Evolutionary conservation across 2,888 invertebrate species (phyloP), one percentile per base, ranked within the genome.

Genomic region (Scotopteryx bipunctaria): DNA sequence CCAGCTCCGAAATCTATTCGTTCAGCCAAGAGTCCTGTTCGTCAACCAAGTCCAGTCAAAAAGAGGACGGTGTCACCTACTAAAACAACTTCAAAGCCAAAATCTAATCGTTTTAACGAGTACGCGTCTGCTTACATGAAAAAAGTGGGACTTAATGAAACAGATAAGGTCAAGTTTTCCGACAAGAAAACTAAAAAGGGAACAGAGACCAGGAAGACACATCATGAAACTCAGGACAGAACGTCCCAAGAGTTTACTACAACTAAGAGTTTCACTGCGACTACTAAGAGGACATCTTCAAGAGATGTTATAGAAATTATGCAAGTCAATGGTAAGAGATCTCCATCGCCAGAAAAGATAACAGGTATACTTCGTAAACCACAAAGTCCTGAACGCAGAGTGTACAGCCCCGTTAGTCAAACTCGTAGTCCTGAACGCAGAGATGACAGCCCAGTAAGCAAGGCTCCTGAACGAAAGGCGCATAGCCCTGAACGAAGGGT

Each of bases 61-160:
- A 84, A 79, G 53, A 71, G 84, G 36, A 77, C 80, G n/a, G 57
- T 64, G 1, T 86, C 88, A n/a, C 88, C 89, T 0, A 81, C 56
- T 32, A 88, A 89, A 64, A 46, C 68, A 0, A 54, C 76, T 43
- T 65, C 78, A 1, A 89, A 86, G 70, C 59, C 81, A 3, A 90
- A 87, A 69, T 59, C 77, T 0, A 87, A 81, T 51, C 84, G 86
- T 29, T 88, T 91, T 44, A 86, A 78, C 45, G 90, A 91, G 55
- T 91, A 91, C 32, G 88, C 91, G 3, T 76, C 87, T 3, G 91
- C 91, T 27, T 91, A 91, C 50, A 86, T 91, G 83, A 91, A 87
- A 51, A 91, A 87, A 64, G 83, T 89, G 1, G 87, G 90, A 1
- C 63, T 87, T 1, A 83, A 76, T 48, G 86, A 86, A 19, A 59